A percentile compares a stretch with the other conserved stretches of the same genome.
phyloP scores from a whole-genome alignment of 2,113 vertebrate species.

The Scalopus aquaticus region DNA sequence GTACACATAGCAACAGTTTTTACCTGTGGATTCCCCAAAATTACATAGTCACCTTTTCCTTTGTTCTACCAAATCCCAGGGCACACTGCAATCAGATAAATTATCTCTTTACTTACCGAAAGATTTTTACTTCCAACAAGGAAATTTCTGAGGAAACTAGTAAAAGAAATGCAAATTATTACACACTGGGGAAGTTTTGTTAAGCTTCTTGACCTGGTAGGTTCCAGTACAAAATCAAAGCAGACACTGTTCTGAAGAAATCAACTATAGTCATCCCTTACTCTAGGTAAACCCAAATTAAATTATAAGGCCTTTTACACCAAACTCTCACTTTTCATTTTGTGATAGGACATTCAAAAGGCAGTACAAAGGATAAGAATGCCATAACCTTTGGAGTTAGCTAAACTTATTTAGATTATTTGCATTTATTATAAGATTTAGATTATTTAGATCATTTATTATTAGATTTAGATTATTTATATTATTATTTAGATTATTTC shows the following conservation, averaged over 20 bases:
- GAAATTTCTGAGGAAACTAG: conserved; percentile 1
- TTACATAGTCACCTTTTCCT: not conserved
- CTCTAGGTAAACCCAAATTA: not conserved
- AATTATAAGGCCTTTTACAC: not conserved
- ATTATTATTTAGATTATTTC: not conserved
- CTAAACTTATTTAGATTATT: too few species aligned
- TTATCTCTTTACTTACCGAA: conserved; percentile 14
- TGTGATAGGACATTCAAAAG: not conserved
- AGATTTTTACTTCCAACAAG: not conserved
- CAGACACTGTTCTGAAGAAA: not conserved
- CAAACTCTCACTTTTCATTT: not conserved
- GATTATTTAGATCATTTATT: too few species aligned
- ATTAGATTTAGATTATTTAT: too few species aligned
- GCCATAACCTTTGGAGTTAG: not conserved
- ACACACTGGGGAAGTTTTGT: not conserved
- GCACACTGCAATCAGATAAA: not conserved
- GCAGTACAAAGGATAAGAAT: not conserved
- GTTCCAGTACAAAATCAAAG: not conserved
- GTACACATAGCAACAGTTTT: not conserved
- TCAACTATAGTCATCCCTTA: not conserved
- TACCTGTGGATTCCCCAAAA: not conserved
- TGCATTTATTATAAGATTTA: too few species aligned
- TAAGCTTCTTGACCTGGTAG: not conserved
- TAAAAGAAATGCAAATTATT: not conserved
- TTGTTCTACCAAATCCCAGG: not conserved